Percentiles rank a stretch among this genome's conserved stretches.
phyloP scores from a whole-genome alignment of 2,797 vertebrate species.

The Arrhamphus sclerolepis region DNA sequence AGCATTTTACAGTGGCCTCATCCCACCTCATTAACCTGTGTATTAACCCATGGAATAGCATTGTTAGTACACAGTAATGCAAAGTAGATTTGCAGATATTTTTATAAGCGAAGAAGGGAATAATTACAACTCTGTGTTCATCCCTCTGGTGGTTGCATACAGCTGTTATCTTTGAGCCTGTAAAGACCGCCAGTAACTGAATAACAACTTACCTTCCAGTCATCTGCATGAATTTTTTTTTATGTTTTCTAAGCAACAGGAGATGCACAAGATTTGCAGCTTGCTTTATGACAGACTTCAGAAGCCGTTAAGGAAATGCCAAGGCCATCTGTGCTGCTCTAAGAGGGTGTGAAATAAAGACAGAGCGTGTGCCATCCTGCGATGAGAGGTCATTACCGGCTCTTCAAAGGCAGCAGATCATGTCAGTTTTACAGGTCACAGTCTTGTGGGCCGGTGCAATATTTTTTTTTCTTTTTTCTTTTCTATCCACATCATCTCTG shows the following conservation, averaged over 20 bases:
- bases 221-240: conserved; percentile 1
- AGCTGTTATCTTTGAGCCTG: conserved; percentile 6
- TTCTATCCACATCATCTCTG: conserved; percentile 30
- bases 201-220: conserved; percentile 1
- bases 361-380: conserved; percentile 71
- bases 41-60: conserved; percentile 57
- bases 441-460: conserved; percentile 61
- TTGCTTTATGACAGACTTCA: conserved; percentile 39
- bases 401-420: conserved; percentile 77
- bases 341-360: conserved; percentile 80
- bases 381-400: conserved; percentile 77
- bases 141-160: not conserved
- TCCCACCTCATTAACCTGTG: conserved; percentile 66
- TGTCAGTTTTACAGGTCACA: conserved; percentile 80
- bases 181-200: not conserved
- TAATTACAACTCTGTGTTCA: not conserved
- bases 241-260: conserved; percentile 28
- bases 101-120: conserved; percentile 14
- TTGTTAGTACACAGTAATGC: conserved; percentile 46
- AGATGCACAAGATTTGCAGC: conserved; percentile 35
- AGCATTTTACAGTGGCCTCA: conserved; percentile 61
- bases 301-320: conserved; percentile 71
- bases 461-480: conserved; percentile 17
- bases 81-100: conserved; percentile 25
- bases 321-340: conserved; percentile 72